Conservation (phyloP, 1,140 invertebrate species). For the Polypedilum vanderplanki region DNA sequence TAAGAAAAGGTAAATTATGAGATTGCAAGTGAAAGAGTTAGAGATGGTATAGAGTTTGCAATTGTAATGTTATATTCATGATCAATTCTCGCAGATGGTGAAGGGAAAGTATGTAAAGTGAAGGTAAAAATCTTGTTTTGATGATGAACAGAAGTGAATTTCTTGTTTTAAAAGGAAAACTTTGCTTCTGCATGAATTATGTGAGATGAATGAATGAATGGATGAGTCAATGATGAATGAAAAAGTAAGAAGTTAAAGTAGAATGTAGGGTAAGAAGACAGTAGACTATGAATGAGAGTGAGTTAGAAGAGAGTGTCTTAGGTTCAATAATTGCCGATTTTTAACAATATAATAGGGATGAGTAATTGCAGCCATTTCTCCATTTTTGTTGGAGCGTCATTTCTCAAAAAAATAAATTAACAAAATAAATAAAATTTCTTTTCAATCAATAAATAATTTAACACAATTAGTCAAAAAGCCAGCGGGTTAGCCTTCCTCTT, state of each 20-base stretch:
- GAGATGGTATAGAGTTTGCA: not conserved
- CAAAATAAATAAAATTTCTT: conserved; percentile 15
- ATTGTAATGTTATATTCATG: not conserved
- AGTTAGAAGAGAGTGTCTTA: not conserved
- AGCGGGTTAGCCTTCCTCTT: not conserved
- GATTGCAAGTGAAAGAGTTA: not conserved
- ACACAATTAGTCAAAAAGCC: not conserved
- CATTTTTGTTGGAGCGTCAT: not conserved
- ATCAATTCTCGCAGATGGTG: not conserved
- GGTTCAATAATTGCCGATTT: not conserved
- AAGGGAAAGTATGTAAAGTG: conserved; percentile 12
- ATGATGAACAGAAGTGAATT: not conserved
- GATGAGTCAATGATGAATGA: no score
- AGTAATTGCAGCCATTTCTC: not conserved
- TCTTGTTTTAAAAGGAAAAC: not conserved
- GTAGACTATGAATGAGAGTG: no score
- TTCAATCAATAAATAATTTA: not conserved
- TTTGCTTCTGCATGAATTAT: not conserved
- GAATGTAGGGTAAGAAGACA: no score
- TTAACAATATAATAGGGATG: conserved; percentile 26
- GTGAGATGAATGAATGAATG: no score
- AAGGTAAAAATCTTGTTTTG: not conserved
- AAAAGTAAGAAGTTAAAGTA: no score
- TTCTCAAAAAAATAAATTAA: conserved; percentile 25
- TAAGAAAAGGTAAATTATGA: not conserved